Base-by-base conservation (phyloP, 2,888 invertebrate genomes). In the Erebia aethiops region DNA sequence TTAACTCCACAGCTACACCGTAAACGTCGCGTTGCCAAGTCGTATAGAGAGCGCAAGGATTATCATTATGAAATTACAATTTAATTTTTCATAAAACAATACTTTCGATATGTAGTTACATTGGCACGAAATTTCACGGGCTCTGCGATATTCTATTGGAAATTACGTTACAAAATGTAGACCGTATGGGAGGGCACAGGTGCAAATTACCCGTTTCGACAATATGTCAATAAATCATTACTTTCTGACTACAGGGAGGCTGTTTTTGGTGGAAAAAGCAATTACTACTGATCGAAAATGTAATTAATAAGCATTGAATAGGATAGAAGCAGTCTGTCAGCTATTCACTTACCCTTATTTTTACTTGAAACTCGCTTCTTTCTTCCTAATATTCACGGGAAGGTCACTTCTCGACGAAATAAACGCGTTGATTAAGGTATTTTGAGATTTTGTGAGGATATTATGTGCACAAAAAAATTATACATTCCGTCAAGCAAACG, bases 321-420 rank as follows among this genome's bases (percentile, higher is more conserved):
- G 77, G 81, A 86, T 90, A 90, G 93, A 91, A 91, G 92, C 90
- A 92, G 87, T 87, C 89, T 90, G 92, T 89, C 93, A 91, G 89
- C 83, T 82, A 86, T 82, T 85, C 86, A 90, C 92, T 92, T 85
- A 92, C 93, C 91, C 90, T 84, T 87, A 87, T 89, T 88, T 89
- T 87, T 90, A 88, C 85, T 85, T 82, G 87, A 85, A 90, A 90
- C 78, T 75, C 77, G 75, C 75, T 78, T 84, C 78, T 87, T 89
- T 89, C 87, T 90, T 87, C 87, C 87, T 86, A 81, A 85, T 84
- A 83, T 80, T 90, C 91, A 91, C 91, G 80, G 82, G 84, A 87
- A 88, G 84, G 86, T 85, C 91, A 92, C 92, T 91, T 83, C 77
- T 83, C 79, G 84, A 83, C 85, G 83, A 81, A 79, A 80, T 80